A percentile compares a stretch with the other conserved stretches of the same genome.
Evolutionary conservation across 2,888 invertebrate genomes (phyloP).

Genomic region (Pasiphila rectangulata): DNA sequence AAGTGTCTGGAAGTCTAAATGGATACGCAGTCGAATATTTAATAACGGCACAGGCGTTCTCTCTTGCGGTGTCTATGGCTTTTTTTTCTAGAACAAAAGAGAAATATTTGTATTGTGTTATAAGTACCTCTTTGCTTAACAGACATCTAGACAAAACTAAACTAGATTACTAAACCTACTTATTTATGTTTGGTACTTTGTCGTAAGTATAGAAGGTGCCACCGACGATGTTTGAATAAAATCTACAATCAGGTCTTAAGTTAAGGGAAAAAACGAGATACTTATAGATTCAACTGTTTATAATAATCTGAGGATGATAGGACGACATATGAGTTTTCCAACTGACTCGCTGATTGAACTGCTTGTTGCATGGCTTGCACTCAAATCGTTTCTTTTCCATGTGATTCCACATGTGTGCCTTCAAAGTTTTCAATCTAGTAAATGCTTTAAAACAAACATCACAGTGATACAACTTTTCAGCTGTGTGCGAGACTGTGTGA

Average conservation of each 20-base stretch:
- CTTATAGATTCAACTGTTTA: too few relatives aligned
- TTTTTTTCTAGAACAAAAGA: slow-evolving; percentile 54
- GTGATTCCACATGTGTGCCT: slow-evolving; percentile 27
- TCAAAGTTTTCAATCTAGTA: slow-evolving; percentile 24
- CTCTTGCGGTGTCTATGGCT: slow-evolving; percentile 41
- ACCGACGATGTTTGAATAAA: too few relatives aligned
- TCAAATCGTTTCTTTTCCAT: slow-evolving; percentile 29
- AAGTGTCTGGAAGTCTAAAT: slow-evolving; percentile 49
- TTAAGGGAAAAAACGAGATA: too few relatives aligned
- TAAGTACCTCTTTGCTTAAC: slow-evolving; percentile 18
- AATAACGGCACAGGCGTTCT: slow-evolving; percentile 47
- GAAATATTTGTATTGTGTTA: slow-evolving; percentile 37
- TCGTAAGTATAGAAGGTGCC: too few relatives aligned
- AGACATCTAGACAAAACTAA: not conserved
- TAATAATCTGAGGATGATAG: slow-evolving; percentile 30
- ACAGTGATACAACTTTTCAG: slow-evolving; percentile 26
- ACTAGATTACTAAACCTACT: not conserved
- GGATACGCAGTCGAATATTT: slow-evolving; percentile 52
- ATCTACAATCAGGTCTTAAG: too few relatives aligned
- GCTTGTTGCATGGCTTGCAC: slow-evolving; percentile 27
- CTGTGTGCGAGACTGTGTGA: slow-evolving; percentile 24
- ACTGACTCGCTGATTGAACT: slow-evolving; percentile 31
- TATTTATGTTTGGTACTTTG: not conserved
- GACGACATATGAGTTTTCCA: slow-evolving; percentile 32
- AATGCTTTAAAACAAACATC: slow-evolving; percentile 26